Evolutionary conservation across 2,797 vertebrate species (phyloP).

Genomic region (Valencia hispanica): DNA sequence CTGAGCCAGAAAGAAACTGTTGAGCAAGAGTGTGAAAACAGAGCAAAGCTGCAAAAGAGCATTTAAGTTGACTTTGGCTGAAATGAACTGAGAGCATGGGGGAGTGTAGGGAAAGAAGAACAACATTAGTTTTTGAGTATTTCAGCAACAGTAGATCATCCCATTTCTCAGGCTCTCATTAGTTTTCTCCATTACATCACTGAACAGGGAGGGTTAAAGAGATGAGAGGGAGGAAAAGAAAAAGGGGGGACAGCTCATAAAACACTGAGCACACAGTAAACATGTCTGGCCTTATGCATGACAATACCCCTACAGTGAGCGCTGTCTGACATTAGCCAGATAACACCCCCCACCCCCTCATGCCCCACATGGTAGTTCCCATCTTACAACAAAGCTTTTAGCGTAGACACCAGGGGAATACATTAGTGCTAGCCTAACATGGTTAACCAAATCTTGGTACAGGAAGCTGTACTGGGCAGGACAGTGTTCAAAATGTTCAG

Average conservation of each 20-base stretch:
- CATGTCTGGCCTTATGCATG: conserved; percentile 88
- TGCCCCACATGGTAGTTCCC: conserved; percentile 58
- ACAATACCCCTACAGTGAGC: conserved; percentile 87
- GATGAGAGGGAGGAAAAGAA: conserved; percentile 51
- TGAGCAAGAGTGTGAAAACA: conserved; percentile 27
- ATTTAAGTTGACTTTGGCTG: conserved; percentile 43
- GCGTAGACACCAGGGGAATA: conserved; percentile 65
- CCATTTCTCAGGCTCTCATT: conserved; percentile 87
- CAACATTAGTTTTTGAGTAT: conserved; percentile 75
- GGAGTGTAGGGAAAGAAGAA: conserved; percentile 68
- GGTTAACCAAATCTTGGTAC: conserved; percentile 59
- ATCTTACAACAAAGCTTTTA: conserved; percentile 65
- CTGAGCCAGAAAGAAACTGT: conserved; percentile 2
- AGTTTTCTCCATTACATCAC: conserved; percentile 83
- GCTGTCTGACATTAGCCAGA: conserved; percentile 88
- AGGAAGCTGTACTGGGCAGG: conserved; percentile 42
- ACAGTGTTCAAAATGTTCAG: conserved; percentile 58
- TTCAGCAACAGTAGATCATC: conserved; percentile 85
- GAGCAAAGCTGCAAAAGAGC: conserved; percentile 24
- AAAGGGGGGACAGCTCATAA: conserved; percentile 83
- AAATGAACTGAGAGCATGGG: conserved; percentile 42
- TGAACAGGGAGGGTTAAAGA: conserved; percentile 73
- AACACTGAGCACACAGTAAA: conserved; percentile 89
- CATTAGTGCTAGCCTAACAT: conserved; percentile 72
- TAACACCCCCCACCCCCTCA: conserved; percentile 60